Percentiles rank a stretch among this genome's conserved stretches.
These are phyloP conservation scores for Antheraea yamamai DNA, from an alignment of 2,888 invertebrate species.

Conservation along the genomic window DNA sequence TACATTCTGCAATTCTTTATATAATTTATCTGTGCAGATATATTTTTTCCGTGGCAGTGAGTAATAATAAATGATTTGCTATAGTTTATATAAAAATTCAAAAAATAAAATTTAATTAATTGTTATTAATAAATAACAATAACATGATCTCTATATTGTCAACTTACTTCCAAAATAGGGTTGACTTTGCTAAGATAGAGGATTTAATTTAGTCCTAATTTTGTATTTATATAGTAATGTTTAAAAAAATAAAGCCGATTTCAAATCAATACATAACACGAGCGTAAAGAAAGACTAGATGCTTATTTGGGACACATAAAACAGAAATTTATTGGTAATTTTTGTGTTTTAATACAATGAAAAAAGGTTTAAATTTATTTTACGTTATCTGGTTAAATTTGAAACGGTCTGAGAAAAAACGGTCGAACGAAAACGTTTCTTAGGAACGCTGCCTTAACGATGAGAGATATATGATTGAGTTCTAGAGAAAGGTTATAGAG, in stretches of 20 bases:
- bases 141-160: not conserved
- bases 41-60: not conserved
- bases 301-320: not conserved
- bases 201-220: too few species aligned
- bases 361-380: too few species aligned
- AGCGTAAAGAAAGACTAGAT: not conserved
- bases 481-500: too few species aligned
- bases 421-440: too few species aligned
- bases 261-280: not conserved
- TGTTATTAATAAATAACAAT: not conserved
- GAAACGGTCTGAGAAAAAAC: too few species aligned
- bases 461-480: too few species aligned
- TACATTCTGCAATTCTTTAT: not conserved
- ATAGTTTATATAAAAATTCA: not conserved
- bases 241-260: not conserved
- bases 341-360: too few species aligned
- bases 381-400: too few species aligned
- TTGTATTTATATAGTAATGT: not conserved
- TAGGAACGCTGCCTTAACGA: too few species aligned
- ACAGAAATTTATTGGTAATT: not conserved
- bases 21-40: not conserved
- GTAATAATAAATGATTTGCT: not conserved
- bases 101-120: not conserved
- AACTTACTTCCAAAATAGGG: not conserved
- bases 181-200: not conserved